Percentiles rank a stretch among this genome's conserved stretches.
These are phyloP conservation scores for Eupithecia abbreviata DNA, from an alignment of 2,888 invertebrate species.

Conservation along the genomic window DNA sequence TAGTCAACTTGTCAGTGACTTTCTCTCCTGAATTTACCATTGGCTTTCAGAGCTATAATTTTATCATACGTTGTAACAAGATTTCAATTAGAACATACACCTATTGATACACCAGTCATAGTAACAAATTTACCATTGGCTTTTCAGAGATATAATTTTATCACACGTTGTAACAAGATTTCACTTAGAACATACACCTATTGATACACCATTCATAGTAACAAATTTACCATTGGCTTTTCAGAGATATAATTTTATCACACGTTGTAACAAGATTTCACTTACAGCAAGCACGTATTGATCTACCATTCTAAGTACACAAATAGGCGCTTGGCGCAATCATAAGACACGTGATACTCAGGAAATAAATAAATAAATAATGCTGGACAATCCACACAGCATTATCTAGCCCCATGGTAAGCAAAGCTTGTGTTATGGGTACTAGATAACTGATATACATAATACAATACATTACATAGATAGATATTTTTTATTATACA, in stretches of 20 bases:
- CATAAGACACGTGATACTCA: neutral
- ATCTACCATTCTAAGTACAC: neutral
- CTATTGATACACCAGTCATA: too few species aligned
- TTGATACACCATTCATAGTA: neutral
- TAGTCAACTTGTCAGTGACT: neutral
- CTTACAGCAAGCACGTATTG: neutral
- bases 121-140: neutral
- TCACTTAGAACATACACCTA: neutral
- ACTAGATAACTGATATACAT: too few species aligned
- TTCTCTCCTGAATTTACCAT: neutral
- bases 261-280: neutral
- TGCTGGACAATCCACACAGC: too few species aligned
- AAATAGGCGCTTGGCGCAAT: neutral
- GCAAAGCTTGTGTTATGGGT: too few species aligned
- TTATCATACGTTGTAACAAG: too few species aligned
- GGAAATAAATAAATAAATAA: too few species aligned
- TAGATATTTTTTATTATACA: too few species aligned
- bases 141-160: neutral
- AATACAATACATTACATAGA: too few species aligned
- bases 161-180: neutral
- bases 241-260: neutral
- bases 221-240: neutral
- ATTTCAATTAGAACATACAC: neutral
- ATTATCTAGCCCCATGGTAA: too few species aligned
- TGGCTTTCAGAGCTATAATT: neutral